Evolutionary conservation across 1,140 invertebrate species (phyloP), one percentile per base, ranked within the genome.

Genomic region (Zophobas atratus): DNA sequence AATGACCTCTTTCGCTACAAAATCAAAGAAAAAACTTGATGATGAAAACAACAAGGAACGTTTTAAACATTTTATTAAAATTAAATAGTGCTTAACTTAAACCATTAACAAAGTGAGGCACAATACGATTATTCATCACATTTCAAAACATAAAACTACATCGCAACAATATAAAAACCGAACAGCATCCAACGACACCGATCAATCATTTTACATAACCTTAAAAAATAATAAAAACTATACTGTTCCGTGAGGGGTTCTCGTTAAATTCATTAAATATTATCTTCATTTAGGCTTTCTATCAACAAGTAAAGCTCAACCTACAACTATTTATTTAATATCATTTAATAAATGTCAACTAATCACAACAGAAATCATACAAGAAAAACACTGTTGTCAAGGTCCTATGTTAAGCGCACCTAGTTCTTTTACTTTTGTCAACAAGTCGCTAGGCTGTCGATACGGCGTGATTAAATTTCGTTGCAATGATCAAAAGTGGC

Each of bases 101-200:
- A 84, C 79, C 75, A 80, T 76, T 81, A 84, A 85, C 82, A 84
- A 82, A 85, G 84, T 86, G 84, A 86, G 85, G 85, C 85, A 86
- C 85, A 85, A 84, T 85, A 84, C 82, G 82, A 73, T 84, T 83
- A 77, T 82, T 82, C 73, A 84, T 84, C 80, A 84, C 83, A 83
- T 81, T 79, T 77, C 63, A 79, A 81, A 63, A 70, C 63, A 79
- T 78, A 77, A 79, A 79, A 63, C 49, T 73, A 77, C 63, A 73
- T 57, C 76, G 67, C 67, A 51, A 73, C 48, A 70, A 76, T 75
- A 77, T 75, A 67, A 67, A 67, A 67, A 67, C 60, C 60, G 60
- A 67, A 43, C 60, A 67, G 60, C 60, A 67, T 67, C 60, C 60
- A 67, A 67, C 60, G 60, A 67, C 60, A 67, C 60, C 60, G 39